phyloP scores from a whole-genome alignment of 2,888 invertebrate species.

The Drosophila aldrichi region DNA sequence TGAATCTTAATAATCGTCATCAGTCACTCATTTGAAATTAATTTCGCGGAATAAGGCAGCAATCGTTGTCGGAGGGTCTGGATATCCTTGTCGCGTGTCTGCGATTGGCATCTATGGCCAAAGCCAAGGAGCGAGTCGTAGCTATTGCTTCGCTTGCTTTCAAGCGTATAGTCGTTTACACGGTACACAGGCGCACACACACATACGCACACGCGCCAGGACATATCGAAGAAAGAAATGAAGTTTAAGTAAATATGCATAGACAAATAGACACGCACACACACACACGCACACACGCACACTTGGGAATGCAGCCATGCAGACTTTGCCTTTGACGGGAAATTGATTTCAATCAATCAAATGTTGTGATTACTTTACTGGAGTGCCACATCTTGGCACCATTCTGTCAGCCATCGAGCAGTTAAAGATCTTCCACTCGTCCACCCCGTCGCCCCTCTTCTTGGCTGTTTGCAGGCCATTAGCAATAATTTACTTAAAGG shows the following conservation, averaged over 20 bases:
- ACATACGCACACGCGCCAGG: constrained; percentile 28
- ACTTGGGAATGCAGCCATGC: constrained; percentile 24
- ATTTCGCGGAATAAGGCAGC: constrained; percentile 68
- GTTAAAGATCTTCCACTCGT: constrained; percentile 20
- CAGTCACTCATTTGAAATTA: constrained; percentile 75
- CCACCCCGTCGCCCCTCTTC: not conserved
- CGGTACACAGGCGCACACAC: constrained; percentile 32
- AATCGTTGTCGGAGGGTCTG: not conserved
- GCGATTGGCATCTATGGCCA: constrained; percentile 41
- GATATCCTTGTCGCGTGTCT: constrained; percentile 53
- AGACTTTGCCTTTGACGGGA: constrained; percentile 77
- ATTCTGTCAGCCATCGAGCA: constrained; percentile 26
- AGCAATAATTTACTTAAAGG: constrained; percentile 77
- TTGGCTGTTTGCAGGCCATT: constrained; percentile 66
- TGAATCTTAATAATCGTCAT: constrained; percentile 46
- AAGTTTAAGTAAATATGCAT: constrained; percentile 71
- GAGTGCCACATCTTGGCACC: constrained; percentile 60
- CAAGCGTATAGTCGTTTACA: constrained; percentile 72
- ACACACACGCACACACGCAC: constrained; percentile 19
- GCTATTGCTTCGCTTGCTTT: constrained; percentile 45
- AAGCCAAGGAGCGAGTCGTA: constrained; percentile 7
- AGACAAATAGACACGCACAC: constrained; percentile 50
- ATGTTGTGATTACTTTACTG: constrained; percentile 81
- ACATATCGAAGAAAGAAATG: constrained; percentile 42
- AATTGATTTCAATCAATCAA: constrained; percentile 85